Conservation (phyloP, 2,113 vertebrate species). For the Nibea coibor region DNA sequence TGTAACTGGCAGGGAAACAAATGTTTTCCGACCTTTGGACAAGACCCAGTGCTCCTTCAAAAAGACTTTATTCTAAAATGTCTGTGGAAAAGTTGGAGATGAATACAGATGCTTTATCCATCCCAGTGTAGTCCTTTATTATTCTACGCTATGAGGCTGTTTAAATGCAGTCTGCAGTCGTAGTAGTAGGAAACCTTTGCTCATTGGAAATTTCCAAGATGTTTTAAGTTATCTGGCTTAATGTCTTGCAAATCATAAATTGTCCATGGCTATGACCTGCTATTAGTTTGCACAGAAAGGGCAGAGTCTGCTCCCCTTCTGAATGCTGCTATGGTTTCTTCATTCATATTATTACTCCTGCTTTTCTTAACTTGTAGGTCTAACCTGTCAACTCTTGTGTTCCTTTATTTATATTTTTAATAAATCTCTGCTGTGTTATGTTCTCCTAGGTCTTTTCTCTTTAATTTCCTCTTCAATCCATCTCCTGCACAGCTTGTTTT, state of each 20-base stretch:
- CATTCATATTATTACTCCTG: background rate
- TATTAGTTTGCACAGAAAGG: background rate
- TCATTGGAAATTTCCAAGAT: constrained; percentile 13
- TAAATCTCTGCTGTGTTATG: background rate
- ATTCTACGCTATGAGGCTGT: background rate
- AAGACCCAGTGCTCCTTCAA: background rate
- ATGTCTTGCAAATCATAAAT: background rate
- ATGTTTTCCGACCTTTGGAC: constrained; percentile 17
- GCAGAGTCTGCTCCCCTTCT: background rate
- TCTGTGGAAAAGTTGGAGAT: background rate
- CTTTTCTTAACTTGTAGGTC: background rate
- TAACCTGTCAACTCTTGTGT: background rate
- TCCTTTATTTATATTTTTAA: background rate
- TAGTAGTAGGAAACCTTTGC: constrained; percentile 11
- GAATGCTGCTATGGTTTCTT: background rate
- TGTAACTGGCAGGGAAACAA: constrained; percentile 28
- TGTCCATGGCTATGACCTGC: background rate
- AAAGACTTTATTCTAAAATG: background rate
- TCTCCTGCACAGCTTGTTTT: constrained; percentile 37
- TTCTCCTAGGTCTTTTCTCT: background rate
- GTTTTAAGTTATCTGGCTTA: background rate
- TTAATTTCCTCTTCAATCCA: constrained; percentile 8
- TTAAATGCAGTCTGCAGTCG: background rate
- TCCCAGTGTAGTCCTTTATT: background rate
- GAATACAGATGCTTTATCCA: background rate